These are phyloP conservation scores for Globia sparganii DNA, from an alignment of 2,888 invertebrate species.

Conservation along the genomic window DNA sequence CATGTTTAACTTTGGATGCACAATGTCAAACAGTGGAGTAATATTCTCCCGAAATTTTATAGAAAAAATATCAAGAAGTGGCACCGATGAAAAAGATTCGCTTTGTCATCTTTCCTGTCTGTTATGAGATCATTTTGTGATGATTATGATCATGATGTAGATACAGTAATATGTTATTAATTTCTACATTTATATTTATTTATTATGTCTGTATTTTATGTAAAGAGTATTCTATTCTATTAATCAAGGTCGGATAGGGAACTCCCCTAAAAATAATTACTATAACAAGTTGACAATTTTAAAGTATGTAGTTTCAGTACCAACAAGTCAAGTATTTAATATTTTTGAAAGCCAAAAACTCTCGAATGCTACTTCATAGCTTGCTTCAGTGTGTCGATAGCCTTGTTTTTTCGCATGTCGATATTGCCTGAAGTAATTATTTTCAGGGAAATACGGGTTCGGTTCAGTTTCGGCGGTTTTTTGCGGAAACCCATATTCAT, in stretches of 20 bases:
- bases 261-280: not conserved
- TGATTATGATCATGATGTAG: not conserved
- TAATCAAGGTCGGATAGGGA: not conserved
- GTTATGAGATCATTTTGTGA: not conserved
- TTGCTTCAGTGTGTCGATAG: conserved; percentile 25
- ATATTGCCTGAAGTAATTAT: conserved; percentile 65
- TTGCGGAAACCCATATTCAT: conserved; percentile 55
- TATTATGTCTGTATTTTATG: not conserved
- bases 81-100: no score
- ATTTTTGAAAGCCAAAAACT: not conserved
- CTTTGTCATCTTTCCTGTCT: not conserved
- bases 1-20: no score
- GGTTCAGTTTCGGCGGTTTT: conserved; percentile 50
- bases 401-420: conserved; percentile 58
- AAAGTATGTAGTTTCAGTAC: not conserved
- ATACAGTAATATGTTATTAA: not conserved
- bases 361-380: not conserved
- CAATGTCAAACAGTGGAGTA: no score
- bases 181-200: not conserved
- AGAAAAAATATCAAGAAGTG: no score
- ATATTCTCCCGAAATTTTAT: no score
- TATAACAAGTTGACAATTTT: not conserved
- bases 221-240: not conserved
- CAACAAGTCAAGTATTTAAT: not conserved
- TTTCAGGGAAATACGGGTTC: conserved; percentile 58